Percentiles rank a stretch among this genome's conserved stretches.
Conservation (phyloP, 2,113 vertebrate species). For the Toxotes chatareus region DNA sequence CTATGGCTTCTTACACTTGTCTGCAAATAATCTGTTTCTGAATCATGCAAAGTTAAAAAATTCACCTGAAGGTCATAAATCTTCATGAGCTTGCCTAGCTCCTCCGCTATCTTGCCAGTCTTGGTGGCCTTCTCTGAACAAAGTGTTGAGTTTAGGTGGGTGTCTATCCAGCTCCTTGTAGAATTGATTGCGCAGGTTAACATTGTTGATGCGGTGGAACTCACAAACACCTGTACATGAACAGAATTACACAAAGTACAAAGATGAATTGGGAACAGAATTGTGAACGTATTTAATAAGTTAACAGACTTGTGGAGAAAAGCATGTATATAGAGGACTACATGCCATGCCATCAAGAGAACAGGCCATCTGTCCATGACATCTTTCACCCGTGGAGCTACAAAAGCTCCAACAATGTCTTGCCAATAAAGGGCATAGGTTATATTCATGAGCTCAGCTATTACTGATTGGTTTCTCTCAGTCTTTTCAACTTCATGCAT, state of each 20-base stretch:
- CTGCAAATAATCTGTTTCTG: conserved; percentile 6
- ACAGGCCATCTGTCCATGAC: conserved; percentile 4
- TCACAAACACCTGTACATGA: conserved; percentile 25
- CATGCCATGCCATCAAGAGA: neutral
- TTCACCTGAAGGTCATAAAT: conserved; percentile 3
- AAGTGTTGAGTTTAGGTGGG: conserved; percentile 5
- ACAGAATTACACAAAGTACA: conserved; percentile 24
- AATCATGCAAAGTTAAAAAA: neutral
- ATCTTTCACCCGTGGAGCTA: neutral
- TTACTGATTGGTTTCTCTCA: conserved; percentile 16
- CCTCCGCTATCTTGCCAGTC: conserved; percentile 17
- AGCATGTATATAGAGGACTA: no score
- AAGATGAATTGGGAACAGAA: neutral
- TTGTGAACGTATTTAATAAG: neutral
- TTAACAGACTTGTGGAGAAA: no score
- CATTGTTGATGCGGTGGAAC: conserved; percentile 11
- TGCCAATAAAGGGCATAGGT: conserved; percentile 13
- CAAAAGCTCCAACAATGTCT: conserved; percentile 7
- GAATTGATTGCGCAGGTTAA: conserved; percentile 26
- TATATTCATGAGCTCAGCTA: conserved; percentile 30
- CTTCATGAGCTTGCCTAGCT: conserved; percentile 20
- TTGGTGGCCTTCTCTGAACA: conserved; percentile 16
- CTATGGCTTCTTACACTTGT: neutral
- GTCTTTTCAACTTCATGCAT: conserved; percentile 17
- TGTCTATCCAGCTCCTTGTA: conserved; percentile 20